These are phyloP conservation scores for Poeciliopsis turrubarensis DNA, from an alignment of 2,113 vertebrate species.

Conservation along the genomic window DNA sequence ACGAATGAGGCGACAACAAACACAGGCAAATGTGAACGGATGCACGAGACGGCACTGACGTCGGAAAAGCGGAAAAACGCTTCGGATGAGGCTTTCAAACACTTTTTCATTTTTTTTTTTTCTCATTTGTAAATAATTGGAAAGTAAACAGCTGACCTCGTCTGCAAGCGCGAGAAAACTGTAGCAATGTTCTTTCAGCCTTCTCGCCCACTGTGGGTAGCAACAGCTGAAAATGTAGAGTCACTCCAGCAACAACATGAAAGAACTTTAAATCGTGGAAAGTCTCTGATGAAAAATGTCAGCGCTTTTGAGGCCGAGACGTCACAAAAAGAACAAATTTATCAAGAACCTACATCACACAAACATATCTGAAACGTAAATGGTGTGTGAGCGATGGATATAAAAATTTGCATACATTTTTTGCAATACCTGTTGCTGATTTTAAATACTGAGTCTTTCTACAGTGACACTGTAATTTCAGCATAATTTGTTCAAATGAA, in stretches of 20 bases:
- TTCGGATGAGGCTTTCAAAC: slow-evolving; percentile 22
- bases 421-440: no score
- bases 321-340: no score
- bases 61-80: slow-evolving; percentile 12
- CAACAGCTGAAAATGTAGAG: background rate
- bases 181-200: background rate
- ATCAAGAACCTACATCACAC: no score
- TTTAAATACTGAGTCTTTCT: no score
- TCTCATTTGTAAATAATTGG: background rate
- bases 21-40: slow-evolving; percentile 1
- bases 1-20: background rate
- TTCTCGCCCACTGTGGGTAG: no score
- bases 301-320: background rate
- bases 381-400: no score
- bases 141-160: background rate
- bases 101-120: background rate
- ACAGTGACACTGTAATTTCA: no score
- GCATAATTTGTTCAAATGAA: no score
- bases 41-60: slow-evolving; percentile 41
- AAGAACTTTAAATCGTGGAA: background rate
- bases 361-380: no score
- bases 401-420: no score
- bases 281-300: background rate
- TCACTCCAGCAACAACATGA: background rate
- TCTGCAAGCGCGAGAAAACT: background rate